A percentile compares a stretch with the other conserved stretches of the same genome.
Evolutionary conservation across 2,797 vertebrate genomes (phyloP).

Genomic region (Lepidocolaptes lacrymiger): DNA sequence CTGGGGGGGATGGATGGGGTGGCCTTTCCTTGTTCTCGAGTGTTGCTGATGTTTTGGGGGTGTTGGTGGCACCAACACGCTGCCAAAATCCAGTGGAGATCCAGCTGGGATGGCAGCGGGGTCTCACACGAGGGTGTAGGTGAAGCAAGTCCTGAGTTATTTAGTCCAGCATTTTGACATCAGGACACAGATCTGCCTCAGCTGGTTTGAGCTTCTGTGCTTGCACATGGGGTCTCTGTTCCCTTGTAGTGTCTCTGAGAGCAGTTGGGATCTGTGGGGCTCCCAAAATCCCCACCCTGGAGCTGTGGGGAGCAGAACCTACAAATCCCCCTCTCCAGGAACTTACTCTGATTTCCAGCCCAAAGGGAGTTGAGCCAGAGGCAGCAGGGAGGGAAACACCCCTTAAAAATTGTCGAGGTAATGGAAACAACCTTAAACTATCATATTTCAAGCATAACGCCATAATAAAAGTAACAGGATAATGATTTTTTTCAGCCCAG

Average conservation of each 20-base stretch:
- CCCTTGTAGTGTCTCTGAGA: background rate
- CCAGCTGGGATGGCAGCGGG: background rate
- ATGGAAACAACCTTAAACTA: slow-evolving; percentile 62
- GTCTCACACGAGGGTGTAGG: fast-evolving
- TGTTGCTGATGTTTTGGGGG: background rate
- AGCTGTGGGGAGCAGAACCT: background rate
- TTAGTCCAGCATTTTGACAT: background rate
- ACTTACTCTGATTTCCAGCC: background rate
- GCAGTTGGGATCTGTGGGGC: fast-evolving
- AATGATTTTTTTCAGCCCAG: slow-evolving; percentile 80
- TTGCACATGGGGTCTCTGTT: background rate
- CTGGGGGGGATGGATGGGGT: background rate
- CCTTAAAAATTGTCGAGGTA: slow-evolving; percentile 47
- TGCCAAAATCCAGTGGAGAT: fast-evolving
- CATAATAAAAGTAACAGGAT: slow-evolving; percentile 77
- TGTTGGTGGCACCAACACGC: fast-evolving
- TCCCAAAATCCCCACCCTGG: background rate
- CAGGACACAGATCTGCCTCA: fast-evolving
- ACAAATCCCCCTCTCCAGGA: fast-evolving
- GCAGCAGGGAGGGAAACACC: background rate
- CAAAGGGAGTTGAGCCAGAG: background rate
- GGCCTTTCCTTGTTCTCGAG: fast-evolving
- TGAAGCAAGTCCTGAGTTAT: background rate
- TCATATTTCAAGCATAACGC: slow-evolving; percentile 70
- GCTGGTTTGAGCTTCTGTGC: fast-evolving